Evolutionary conservation across 2,797 vertebrate genomes (phyloP), one percentile per base, ranked within the genome.

Genomic region (Muscicapa comitata): DNA sequence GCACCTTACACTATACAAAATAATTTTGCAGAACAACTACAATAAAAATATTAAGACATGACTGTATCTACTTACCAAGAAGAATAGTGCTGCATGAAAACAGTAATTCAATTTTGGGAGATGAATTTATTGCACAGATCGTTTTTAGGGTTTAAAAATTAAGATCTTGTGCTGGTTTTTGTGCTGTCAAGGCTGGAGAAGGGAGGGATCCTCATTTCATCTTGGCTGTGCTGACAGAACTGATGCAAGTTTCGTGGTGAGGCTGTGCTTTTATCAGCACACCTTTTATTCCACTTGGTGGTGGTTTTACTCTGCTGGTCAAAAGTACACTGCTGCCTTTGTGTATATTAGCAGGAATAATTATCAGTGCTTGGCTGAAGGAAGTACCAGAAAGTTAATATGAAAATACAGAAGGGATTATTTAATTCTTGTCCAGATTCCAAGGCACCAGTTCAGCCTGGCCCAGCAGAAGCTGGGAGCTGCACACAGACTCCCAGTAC

Each of bases 331-430:
- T 29, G 12, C 37, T 59, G 67, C 74, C 84, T 91, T 82, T 85
- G 91, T 89, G 71, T 66, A 3, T 51, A 57, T 91, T 84, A 91
- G 66, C 68, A 72, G 79, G 79, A 23, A 65, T 93, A 95, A 96
- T 94, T 88, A 78, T 65, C 91, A 50, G 70, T 75, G 82, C 70
- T 77, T 77, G 82, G 65, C 76, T 75, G 88, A 59, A 82, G 78
- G 88, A 96, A 84, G 91, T 55, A 83, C 47, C 54, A 38, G 73
- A 65, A 94, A 95, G 91, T 94, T 91, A 91, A 86, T 45, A 74
- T 40, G 71, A 35, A 57, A 88, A 72, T 94, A 55, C 65, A 90
- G 88, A 58, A 88, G 79, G 80, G 85, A 84, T 91, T 84, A 61
- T 95, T 86, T 94, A 40, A 78, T 83, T 80, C 87, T 77, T 94